These are phyloP conservation scores for Erynnis tages DNA, from an alignment of 2,888 invertebrate species.

Conservation along the genomic window DNA sequence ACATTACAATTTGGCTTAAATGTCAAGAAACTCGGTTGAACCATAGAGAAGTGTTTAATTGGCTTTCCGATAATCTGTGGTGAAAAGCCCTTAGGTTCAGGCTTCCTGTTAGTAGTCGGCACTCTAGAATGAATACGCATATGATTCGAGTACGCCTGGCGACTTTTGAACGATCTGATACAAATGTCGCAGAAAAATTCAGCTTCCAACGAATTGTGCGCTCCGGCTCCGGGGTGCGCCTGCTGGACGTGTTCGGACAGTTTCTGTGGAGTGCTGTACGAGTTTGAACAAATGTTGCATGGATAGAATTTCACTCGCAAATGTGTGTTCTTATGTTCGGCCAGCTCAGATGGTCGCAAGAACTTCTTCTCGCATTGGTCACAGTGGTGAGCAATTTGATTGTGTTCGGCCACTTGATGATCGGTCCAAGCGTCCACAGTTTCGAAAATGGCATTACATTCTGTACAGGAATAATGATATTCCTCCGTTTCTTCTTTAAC, in stretches of 20 bases:
- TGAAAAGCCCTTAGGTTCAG: conserved; percentile 62
- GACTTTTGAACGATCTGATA: conserved; percentile 80
- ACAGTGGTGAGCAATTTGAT: conserved; percentile 79
- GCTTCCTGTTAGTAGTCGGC: conserved; percentile 74
- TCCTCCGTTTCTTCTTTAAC: conserved; percentile 77
- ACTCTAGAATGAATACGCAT: conserved; percentile 79
- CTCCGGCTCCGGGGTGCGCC: conserved; percentile 63
- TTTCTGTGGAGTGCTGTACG: conserved; percentile 83
- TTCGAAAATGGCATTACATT: conserved; percentile 82
- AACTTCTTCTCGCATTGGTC: conserved; percentile 84
- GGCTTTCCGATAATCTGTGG: conserved; percentile 73
- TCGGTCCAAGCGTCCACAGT: conserved; percentile 80
- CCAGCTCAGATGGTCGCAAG: conserved; percentile 80
- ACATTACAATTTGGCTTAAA: conserved; percentile 68
- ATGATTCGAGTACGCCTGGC: conserved; percentile 79
- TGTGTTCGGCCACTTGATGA: conserved; percentile 80
- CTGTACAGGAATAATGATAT: conserved; percentile 82
- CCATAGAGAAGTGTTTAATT: conserved; percentile 60
- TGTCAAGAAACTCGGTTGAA: conserved; percentile 57
- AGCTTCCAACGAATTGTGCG: conserved; percentile 47
- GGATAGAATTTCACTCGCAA: conserved; percentile 85
- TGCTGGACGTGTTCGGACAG: conserved; percentile 80
- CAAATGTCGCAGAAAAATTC: conserved; percentile 82
- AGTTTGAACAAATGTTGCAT: conserved; percentile 80
- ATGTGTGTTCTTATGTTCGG: conserved; percentile 85